phyloP scores from a whole-genome alignment of 2,888 invertebrate species.

The Lordiphosa fenestrarum region DNA sequence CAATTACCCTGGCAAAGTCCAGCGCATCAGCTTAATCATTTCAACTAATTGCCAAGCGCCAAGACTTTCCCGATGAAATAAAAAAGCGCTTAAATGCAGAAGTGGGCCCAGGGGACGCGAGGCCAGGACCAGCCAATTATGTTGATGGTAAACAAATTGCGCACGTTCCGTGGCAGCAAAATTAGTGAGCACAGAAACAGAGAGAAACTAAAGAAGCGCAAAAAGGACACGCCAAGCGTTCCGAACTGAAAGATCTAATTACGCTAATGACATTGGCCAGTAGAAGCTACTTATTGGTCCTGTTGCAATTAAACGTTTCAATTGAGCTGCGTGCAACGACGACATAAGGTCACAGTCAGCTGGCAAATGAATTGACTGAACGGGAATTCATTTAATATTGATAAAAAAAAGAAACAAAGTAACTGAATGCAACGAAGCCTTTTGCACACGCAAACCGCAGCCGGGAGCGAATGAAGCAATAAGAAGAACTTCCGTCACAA shows the following conservation, averaged over 20 bases:
- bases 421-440: slow-evolving; percentile 36
- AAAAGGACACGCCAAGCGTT: slow-evolving; percentile 59
- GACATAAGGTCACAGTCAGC: slow-evolving; percentile 78
- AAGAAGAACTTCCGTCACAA: slow-evolving; percentile 49
- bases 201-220: slow-evolving; percentile 8
- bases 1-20: slow-evolving; percentile 42
- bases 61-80: slow-evolving; percentile 39
- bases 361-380: slow-evolving; percentile 73
- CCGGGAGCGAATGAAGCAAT: slow-evolving; percentile 19
- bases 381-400: slow-evolving; percentile 56
- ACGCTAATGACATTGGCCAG: slow-evolving; percentile 68
- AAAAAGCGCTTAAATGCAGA: slow-evolving; percentile 68
- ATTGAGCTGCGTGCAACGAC: slow-evolving; percentile 76
- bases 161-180: slow-evolving; percentile 74
- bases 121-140: slow-evolving; percentile 71
- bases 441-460: slow-evolving; percentile 26
- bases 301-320: slow-evolving; percentile 76
- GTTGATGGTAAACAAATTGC: slow-evolving; percentile 80
- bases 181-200: slow-evolving; percentile 50
- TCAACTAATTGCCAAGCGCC: slow-evolving; percentile 69
- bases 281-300: slow-evolving; percentile 6
- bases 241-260: slow-evolving; percentile 73
- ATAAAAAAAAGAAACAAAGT: slow-evolving; percentile 19
- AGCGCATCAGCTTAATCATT: slow-evolving; percentile 74
- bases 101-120: slow-evolving; percentile 63